phyloP scores from a whole-genome alignment of 2,797 vertebrate genomes.

The Pogonophryne albipinna region DNA sequence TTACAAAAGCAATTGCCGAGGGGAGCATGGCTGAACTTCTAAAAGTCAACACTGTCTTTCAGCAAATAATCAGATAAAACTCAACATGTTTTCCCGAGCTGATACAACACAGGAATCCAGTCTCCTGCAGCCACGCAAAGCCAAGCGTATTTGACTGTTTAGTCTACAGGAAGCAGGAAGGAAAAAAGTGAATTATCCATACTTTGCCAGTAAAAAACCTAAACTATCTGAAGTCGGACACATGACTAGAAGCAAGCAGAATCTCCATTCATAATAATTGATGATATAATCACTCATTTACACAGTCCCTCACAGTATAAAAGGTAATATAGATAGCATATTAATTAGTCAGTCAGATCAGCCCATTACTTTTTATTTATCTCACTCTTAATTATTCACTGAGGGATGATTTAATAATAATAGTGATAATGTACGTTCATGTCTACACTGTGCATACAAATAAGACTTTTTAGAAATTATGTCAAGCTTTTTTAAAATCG shows the following conservation, averaged over 20 bases:
- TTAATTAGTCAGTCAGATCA: neutral
- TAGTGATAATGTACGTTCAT: neutral
- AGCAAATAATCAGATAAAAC: neutral
- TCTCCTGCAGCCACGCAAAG: neutral
- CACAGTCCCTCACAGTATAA: neutral
- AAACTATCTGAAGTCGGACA: neutral
- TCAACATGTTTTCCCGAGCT: neutral
- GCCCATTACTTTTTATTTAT: neutral
- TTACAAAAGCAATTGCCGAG: neutral
- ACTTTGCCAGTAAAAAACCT: neutral
- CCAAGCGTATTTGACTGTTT: neutral
- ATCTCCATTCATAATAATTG: neutral
- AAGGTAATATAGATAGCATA: neutral
- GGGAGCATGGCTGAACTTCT: neutral
- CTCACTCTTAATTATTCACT: neutral
- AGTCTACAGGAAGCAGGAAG: neutral
- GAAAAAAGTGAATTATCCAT: neutral
- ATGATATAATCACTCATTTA: neutral
- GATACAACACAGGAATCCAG: neutral
- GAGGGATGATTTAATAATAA: neutral
- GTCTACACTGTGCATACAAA: too few relatives aligned
- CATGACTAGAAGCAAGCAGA: neutral
- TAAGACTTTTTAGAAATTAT: neutral
- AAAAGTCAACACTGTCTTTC: neutral
- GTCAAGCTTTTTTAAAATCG: neutral